Base-by-base conservation (phyloP, 2,888 invertebrate genomes). In the Callosobruchus maculatus region DNA sequence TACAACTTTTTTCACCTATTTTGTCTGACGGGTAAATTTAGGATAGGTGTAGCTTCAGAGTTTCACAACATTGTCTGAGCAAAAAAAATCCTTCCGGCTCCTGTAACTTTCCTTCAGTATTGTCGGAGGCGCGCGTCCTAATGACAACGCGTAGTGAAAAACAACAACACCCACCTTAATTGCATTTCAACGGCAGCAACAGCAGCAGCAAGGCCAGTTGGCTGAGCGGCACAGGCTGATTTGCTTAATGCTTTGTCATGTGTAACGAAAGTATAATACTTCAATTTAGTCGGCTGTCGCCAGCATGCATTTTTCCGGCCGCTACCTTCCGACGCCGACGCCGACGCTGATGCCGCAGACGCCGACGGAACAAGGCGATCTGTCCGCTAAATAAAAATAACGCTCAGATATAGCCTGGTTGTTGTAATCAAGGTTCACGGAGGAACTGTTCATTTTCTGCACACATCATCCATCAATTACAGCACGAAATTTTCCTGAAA, bases 281-380 rank as follows among this genome's bases (percentile, higher is more conserved):
- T 87, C 87, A 87, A 87, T 87, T 87, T 86, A 84, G 84, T 84
- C 80, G 80, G 84, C 87, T 87, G 87, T 87, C 87, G 85, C 78
- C 83, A 83, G 83, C 87, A 87, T 85, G 85, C 85, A 86, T 84
- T 84, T 85, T 85, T 85, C 85, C 85, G 82, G 84, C 82, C 83
- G 21, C 21, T 22, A 68, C 68, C 68, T 21, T 21, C 68, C 20
- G 49, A 49, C 7, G 49, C 49, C n/a, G 30, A 30, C 30, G 30
- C 30, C n/a, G n/a, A n/a, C n/a, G n/a, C n/a, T n/a, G n/a, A n/a
- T n/a, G n/a, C n/a, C n/a, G n/a, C 30, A 30, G 30, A 30, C 30
- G 4, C 4, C 30, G 49, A 49, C 13, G 49, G 49, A 49, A 49
- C 49, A 49, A 49, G 49, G 49, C 49, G 49, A 49, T 49, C 49